phyloP scores from a whole-genome alignment of 2,888 invertebrate genomes.

The Kuschelorhynchus macadamiae region DNA sequence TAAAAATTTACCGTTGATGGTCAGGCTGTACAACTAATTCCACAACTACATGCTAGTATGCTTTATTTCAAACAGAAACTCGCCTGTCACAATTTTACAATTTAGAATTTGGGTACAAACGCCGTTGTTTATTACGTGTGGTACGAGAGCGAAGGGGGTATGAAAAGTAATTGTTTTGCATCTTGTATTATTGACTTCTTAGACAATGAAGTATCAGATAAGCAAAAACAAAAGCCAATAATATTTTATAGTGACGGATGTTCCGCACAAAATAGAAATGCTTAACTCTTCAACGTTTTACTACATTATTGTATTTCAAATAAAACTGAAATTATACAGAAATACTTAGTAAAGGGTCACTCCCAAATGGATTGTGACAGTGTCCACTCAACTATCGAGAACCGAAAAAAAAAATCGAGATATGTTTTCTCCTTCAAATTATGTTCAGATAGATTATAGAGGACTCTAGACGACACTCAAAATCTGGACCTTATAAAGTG shows the following conservation, averaged over 20 bases:
- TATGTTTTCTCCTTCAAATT: conserved; percentile 24
- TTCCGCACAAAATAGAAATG: conserved; percentile 31
- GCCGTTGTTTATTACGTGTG: conserved; percentile 51
- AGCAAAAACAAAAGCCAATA: conserved; percentile 29
- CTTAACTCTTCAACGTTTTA: conserved; percentile 16
- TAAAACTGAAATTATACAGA: background rate
- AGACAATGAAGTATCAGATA: conserved; percentile 24
- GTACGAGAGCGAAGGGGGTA: conserved; percentile 50
- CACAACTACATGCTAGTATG: conserved; percentile 38
- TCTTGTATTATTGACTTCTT: conserved; percentile 41
- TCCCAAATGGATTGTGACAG: background rate
- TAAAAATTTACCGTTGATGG: conserved; percentile 50
- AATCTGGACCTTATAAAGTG: conserved; percentile 29
- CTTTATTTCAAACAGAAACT: conserved; percentile 47
- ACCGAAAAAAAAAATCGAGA: conserved; percentile 13
- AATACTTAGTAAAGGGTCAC: background rate
- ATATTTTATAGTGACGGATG: conserved; percentile 48
- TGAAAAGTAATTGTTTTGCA: conserved; percentile 44
- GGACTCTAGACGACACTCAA: conserved; percentile 23
- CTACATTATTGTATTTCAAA: no score
- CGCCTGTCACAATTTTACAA: conserved; percentile 47
- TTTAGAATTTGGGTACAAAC: conserved; percentile 37
- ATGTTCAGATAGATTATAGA: conserved; percentile 19
- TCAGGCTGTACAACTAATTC: conserved; percentile 50
- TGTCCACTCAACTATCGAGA: background rate